These are phyloP conservation scores for Troides helena DNA, from an alignment of 2,888 invertebrate genomes.

Conservation along the genomic window DNA sequence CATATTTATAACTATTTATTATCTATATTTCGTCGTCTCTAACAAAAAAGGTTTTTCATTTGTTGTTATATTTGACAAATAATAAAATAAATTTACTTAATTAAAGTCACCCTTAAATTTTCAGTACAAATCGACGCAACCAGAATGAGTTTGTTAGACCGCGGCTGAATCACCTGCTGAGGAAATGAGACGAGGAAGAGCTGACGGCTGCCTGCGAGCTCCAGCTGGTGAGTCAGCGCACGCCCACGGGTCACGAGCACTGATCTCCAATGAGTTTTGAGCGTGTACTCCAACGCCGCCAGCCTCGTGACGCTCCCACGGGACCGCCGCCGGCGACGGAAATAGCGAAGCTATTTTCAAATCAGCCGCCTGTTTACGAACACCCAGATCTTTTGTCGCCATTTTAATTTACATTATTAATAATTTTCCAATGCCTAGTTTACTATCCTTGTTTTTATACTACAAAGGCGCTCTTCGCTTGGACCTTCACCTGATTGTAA, in stretches of 20 bases:
- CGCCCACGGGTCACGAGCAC: constrained; percentile 1
- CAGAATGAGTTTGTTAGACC: constrained; percentile 5
- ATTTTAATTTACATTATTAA: no score
- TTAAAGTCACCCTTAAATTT: no score
- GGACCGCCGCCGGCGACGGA: constrained; percentile 5
- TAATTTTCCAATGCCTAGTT: no score
- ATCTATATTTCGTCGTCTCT: no score
- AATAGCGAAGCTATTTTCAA: constrained; percentile 13
- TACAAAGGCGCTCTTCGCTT: no score
- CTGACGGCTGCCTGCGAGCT: neutral
- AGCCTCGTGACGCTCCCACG: constrained; percentile 14
- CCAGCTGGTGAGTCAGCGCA: neutral
- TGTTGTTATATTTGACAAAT: no score
- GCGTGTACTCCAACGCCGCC: neutral
- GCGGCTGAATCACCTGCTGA: neutral
- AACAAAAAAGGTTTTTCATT: no score
- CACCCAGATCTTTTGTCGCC: neutral
- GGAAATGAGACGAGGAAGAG: no score
- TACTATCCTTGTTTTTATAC: no score
- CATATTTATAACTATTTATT: no score
- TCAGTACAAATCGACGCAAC: neutral
- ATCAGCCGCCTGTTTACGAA: constrained; percentile 1
- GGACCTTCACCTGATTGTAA: no score
- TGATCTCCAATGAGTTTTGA: neutral
- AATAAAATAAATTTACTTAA: no score